Base-by-base conservation (phyloP, 2,113 vertebrate genomes). In the Macroglossus sobrinus region DNA sequence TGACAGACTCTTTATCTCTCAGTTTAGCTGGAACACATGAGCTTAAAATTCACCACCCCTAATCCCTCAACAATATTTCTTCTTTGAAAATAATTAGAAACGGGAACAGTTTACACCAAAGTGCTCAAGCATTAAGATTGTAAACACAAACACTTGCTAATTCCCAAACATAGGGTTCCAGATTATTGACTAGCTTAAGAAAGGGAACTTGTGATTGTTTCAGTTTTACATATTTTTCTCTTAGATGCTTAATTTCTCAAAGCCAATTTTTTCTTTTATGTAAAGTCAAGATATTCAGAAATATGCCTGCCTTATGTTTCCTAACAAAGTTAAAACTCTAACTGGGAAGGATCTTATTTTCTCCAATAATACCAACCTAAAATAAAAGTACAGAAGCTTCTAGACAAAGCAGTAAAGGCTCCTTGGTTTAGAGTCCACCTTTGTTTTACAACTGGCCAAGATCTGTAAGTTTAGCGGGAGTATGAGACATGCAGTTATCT, bases 291-390 rank as follows among this genome's bases (percentile, higher is more conserved):
- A 78, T 89, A 57, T 61, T 91, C 50, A 74, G 61, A 96, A 95
- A 95, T 78, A 80, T 91, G 53, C 4, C 12, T 96, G 84, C 71
- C 57, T 97, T 90, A 47, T 33, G 33, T 94, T 97, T 63, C 82
- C 35, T 57, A 72, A 79, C 9, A 84, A 84, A 87, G 90, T 74
- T 64, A 74, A 89, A 89, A 86, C n/a, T 86, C 33, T 66, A 19
- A 45, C 4, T 75, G 40, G 38, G n/a, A 89, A 84, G 30, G 24
- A 21, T 40, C 30, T 50, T 82, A 1, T 57, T 89, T 89, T 18
- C 59, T 21, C 47, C 28, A 3, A 24, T 13, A n/a, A 47, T 30
- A 43, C 12, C 50, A 76, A 63, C 8, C 2, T 89, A 64, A 89
- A 84, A 86, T 64, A 45, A 47, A 93, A 61, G 30, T 24, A 3